Conservation (phyloP, 1,140 invertebrate species). For the Macrocentrus cingulum region DNA sequence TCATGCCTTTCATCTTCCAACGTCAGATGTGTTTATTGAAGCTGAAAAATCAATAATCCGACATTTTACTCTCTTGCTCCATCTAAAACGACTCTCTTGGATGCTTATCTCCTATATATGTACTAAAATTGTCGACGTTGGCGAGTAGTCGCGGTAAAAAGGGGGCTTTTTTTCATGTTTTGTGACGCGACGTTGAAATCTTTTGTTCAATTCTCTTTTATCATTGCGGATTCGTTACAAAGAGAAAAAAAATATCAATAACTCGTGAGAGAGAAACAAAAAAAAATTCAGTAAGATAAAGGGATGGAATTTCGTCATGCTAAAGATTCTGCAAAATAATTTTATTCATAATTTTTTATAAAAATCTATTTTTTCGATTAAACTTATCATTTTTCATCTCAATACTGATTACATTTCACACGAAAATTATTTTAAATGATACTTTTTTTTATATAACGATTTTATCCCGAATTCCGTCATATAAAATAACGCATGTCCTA, state of each 20-base stretch:
- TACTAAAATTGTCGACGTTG: conserved; percentile 7
- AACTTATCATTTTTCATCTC: no score
- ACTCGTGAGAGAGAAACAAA: not conserved
- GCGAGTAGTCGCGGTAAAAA: not conserved
- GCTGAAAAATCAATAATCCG: conserved; percentile 38
- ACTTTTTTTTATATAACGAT: no score
- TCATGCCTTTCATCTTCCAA: conserved; percentile 33
- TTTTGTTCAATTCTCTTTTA: conserved; percentile 6
- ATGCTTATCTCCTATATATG: conserved; percentile 23
- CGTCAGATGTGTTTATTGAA: conserved; percentile 35
- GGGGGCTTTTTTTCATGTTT: conserved; percentile 7
- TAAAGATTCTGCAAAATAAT: no score
- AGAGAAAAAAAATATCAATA: not conserved
- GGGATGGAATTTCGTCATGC: no score
- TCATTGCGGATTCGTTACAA: not conserved
- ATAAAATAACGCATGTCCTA: no score
- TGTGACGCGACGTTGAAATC: not conserved
- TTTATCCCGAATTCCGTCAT: no score
- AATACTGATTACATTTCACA: no score
- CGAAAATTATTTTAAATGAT: no score
- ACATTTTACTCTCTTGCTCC: conserved; percentile 2
- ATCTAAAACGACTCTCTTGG: conserved; percentile 16
- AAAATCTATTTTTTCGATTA: no score
- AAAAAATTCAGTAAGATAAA: no score
- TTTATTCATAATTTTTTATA: no score